phyloP scores from a whole-genome alignment of 2,113 vertebrate genomes.

The Xyliphius kryptos region DNA sequence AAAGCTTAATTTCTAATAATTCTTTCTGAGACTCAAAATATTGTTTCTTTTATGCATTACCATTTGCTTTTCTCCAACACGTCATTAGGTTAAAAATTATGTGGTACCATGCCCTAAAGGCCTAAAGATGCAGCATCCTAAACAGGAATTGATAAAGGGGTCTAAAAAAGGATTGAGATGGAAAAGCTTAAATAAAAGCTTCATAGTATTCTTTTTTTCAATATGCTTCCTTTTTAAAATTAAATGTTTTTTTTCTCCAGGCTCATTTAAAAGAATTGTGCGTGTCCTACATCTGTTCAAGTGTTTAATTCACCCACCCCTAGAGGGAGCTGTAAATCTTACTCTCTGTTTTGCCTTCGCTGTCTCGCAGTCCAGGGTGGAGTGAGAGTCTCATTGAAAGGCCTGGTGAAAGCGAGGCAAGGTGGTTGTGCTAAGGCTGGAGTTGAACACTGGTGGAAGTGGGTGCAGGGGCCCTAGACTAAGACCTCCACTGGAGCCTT shows the following conservation, averaged over 20 bases:
- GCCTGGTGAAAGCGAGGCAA: no score
- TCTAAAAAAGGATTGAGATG: constrained; percentile 48
- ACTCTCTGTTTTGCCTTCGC: constrained; percentile 19
- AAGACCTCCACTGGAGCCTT: constrained; percentile 77
- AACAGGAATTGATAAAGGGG: constrained; percentile 50
- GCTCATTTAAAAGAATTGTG: constrained; percentile 65
- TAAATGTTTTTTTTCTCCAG: constrained; percentile 55
- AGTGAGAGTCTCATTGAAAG: constrained; percentile 75
- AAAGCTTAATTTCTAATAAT: constrained; percentile 68
- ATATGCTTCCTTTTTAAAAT: constrained; percentile 45
- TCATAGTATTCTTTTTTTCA: constrained; percentile 48
- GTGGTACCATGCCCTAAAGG: constrained; percentile 65
- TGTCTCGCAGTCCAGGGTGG: constrained; percentile 19
- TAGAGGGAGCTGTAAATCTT: constrained; percentile 31
- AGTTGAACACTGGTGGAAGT: constrained; percentile 87
- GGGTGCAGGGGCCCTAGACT: constrained; percentile 87
- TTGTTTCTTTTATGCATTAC: constrained; percentile 52
- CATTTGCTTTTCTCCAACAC: constrained; percentile 43
- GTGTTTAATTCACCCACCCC: constrained; percentile 39
- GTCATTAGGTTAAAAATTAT: constrained; percentile 60
- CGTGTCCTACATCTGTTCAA: constrained; percentile 63
- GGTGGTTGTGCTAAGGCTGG: constrained; percentile 88
- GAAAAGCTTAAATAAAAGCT: constrained; percentile 63
- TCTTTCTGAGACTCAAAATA: constrained; percentile 61
- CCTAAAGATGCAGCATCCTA: constrained; percentile 60